A percentile compares a stretch with the other conserved stretches of the same genome.
These are phyloP conservation scores for Phaethon lepturus DNA, from an alignment of 2,113 vertebrate genomes.

Conservation along the genomic window DNA sequence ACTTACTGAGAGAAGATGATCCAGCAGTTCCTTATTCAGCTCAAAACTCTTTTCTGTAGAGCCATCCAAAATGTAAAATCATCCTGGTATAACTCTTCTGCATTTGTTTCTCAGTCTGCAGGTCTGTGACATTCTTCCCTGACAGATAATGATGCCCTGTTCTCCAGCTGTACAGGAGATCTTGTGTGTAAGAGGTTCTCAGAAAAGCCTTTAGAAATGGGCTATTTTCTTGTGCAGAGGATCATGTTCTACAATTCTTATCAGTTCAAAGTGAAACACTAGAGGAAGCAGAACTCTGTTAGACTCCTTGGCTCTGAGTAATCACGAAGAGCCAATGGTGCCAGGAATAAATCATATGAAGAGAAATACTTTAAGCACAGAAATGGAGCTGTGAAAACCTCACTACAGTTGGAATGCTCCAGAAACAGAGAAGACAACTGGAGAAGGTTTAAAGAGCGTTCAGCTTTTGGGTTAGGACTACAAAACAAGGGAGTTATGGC, in stretches of 20 bases:
- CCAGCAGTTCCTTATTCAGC: not conserved
- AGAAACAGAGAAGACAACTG: not conserved
- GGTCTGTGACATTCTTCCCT: not conserved
- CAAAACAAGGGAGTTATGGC: not conserved
- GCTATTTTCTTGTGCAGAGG: not conserved
- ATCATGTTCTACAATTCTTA: slow-evolving; percentile 5
- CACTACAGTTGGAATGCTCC: not conserved
- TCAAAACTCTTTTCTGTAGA: not conserved
- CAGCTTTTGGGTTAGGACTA: not conserved
- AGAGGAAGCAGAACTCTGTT: slow-evolving; percentile 1
- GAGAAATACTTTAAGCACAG: not conserved
- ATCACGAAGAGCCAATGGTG: not conserved
- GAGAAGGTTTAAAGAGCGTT: not conserved
- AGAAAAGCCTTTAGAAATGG: not conserved
- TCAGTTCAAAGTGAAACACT: slow-evolving; percentile 1
- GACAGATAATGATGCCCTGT: not conserved
- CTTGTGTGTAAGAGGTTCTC: not conserved
- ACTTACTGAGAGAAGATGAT: slow-evolving; percentile 30
- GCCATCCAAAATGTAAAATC: not conserved
- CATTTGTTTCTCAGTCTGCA: not conserved
- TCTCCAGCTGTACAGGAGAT: not conserved
- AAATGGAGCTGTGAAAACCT: slow-evolving; percentile 4
- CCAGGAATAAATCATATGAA: slow-evolving; percentile 32
- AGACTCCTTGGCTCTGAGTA: slow-evolving; percentile 31
- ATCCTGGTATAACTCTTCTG: not conserved